Evolutionary conservation across 2,797 vertebrate species (phyloP), one percentile per base, ranked within the genome.

Genomic region (Trichosurus vulpecula): DNA sequence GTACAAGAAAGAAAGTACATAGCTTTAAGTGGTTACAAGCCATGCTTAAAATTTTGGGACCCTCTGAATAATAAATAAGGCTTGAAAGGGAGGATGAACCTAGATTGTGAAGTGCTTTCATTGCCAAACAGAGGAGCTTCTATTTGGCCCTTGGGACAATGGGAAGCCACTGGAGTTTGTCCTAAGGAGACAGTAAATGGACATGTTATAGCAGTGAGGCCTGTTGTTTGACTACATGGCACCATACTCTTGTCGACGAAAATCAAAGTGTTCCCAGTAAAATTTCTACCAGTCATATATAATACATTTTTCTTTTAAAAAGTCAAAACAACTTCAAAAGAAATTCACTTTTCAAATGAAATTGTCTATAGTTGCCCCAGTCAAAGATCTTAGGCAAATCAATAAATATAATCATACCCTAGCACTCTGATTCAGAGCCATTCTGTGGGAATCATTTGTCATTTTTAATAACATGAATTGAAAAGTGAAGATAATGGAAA

Each of bases 391-490:
- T 47, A n/a, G 35, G 41, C 51, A 96, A 95, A 97, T 96, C 97
- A 98, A 94, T 96, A 95, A 97, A 98, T 97, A 98, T 92, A 98
- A 97, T 97, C 94, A 92, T 52, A 95, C 47, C 90, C 25, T 58
- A 90, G 87, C 4, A 95, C 51, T 95, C 96, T 97, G 97, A 97
- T 97, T 98, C 95, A 92, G 66, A 98, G 96, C 94, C 96, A 95
- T 91, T 97, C 97, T 96, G 61, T 97, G 95, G 95, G 31, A 94
- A 35, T 96, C 95, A 96, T 98, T 98, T 98, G 97, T 98, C 97
- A 98, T 97, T 98, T 98, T 98, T 98, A 98, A 98, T 98, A 98
- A 97, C 93, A 95, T 93, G 91, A 97, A 97, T 97, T 98, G 95
- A 94, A 96, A 98, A 97, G 96, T 94, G 87, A 98, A 98, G 95